Evolutionary conservation across 2,113 vertebrate species (phyloP).

Genomic region (Alligator sinensis): DNA sequence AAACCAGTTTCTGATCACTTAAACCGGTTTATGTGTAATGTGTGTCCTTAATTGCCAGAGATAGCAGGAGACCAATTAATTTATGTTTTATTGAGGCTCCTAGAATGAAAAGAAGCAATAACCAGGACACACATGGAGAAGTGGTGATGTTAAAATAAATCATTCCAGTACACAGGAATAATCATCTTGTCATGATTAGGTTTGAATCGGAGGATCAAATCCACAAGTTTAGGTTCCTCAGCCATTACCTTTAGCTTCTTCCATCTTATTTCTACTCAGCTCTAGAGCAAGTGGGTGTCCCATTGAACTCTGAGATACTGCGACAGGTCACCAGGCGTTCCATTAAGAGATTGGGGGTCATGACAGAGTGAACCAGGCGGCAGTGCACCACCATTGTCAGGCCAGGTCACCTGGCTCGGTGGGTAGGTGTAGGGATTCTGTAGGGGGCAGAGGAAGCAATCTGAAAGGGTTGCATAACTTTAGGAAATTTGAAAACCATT

Average conservation of each 20-base stretch:
- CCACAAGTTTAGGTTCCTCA: neutral
- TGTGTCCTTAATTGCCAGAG: neutral
- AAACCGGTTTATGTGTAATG: too few relatives aligned
- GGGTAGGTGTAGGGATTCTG: too few relatives aligned
- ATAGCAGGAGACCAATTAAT: neutral
- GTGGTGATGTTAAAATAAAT: neutral
- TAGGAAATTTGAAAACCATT: too few relatives aligned
- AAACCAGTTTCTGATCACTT: too few relatives aligned
- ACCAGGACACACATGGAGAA: accelerated
- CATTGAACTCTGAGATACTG: neutral
- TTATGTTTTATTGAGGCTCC: neutral
- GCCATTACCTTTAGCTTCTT: neutral
- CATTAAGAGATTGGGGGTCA: too few relatives aligned
- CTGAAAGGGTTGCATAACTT: too few relatives aligned
- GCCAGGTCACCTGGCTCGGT: too few relatives aligned
- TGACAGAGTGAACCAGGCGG: too few relatives aligned
- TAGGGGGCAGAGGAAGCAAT: too few relatives aligned
- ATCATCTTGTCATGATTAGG: neutral
- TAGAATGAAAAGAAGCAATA: neutral
- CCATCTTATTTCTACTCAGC: neutral
- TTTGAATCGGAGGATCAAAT: neutral
- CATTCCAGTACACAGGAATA: neutral
- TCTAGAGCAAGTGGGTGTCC: neutral
- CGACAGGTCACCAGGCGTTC: too few relatives aligned
- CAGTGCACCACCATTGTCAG: too few relatives aligned